phyloP scores from a whole-genome alignment of 2,797 vertebrate species.

The Poliocrania exsul region DNA sequence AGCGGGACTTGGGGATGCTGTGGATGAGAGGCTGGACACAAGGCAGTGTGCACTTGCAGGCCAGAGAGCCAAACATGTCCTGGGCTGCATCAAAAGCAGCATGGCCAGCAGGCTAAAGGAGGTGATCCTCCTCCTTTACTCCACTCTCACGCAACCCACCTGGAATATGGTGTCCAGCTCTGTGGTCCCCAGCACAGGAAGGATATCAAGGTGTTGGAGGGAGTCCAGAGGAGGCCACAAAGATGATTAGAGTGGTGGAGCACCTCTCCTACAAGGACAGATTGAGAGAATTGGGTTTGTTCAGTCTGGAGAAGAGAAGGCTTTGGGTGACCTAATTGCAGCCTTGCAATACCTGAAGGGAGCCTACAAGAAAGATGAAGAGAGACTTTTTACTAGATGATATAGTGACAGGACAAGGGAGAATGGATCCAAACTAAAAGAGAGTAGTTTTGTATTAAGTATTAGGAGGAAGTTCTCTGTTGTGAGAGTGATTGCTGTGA shows the following conservation, averaged over 20 bases:
- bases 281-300: neutral
- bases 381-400: neutral
- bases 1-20: neutral
- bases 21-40: neutral
- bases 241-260: neutral
- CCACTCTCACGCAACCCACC: neutral
- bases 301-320: neutral
- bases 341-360: neutral
- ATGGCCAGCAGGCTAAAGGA: neutral
- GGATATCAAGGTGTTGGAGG: neutral
- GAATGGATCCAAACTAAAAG: neutral
- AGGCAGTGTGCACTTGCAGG: rapidly evolving
- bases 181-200: neutral
- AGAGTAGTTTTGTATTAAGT: neutral
- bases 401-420: neutral
- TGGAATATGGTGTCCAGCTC: neutral
- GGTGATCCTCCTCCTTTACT: neutral
- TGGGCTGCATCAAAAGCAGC: neutral
- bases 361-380: neutral
- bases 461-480: neutral
- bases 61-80: neutral
- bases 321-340: rapidly evolving
- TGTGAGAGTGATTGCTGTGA: neutral
- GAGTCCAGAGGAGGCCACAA: neutral
- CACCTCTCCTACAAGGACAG: rapidly evolving